Conservation (phyloP, 2,888 invertebrate genomes). For the Gymnoscelis rufifasciata region DNA sequence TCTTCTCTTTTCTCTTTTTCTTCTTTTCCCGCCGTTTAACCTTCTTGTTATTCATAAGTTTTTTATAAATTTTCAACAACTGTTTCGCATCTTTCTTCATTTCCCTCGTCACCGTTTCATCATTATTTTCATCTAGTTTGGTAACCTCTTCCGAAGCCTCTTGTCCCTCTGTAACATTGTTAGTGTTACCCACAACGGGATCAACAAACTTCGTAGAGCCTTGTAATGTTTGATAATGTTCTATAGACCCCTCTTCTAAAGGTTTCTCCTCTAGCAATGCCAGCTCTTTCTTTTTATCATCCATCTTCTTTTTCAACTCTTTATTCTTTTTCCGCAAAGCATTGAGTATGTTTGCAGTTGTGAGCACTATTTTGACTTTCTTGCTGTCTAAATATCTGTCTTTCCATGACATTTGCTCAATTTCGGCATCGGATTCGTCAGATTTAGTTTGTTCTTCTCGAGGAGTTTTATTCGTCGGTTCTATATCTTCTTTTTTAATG, state of each 20-base stretch:
- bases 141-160: slow-evolving; percentile 22
- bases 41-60: slow-evolving; percentile 47
- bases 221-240: slow-evolving; percentile 74
- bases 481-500: slow-evolving; percentile 54
- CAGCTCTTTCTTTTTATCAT: slow-evolving; percentile 35
- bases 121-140: background rate
- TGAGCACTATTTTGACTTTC: slow-evolving; percentile 79
- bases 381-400: slow-evolving; percentile 79
- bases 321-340: slow-evolving; percentile 80
- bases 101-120: slow-evolving; percentile 31
- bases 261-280: slow-evolving; percentile 22
- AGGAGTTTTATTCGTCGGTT: slow-evolving; percentile 30
- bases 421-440: slow-evolving; percentile 12
- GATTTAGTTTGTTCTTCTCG: slow-evolving; percentile 6
- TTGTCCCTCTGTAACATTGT: slow-evolving; percentile 20
- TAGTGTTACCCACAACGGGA: slow-evolving; percentile 41
- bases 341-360: slow-evolving; percentile 76
- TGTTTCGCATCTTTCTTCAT: slow-evolving; percentile 71
- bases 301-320: slow-evolving; percentile 62
- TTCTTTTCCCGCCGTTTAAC: slow-evolving; percentile 38
- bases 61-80: slow-evolving; percentile 70
- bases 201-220: slow-evolving; percentile 59
- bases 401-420: slow-evolving; percentile 72
- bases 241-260: slow-evolving; percentile 70
- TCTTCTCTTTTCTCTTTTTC: slow-evolving; percentile 51